Evolutionary conservation across 1,140 invertebrate species (phyloP), one percentile per base, ranked within the genome.

Genomic region (Megathymus violae): DNA sequence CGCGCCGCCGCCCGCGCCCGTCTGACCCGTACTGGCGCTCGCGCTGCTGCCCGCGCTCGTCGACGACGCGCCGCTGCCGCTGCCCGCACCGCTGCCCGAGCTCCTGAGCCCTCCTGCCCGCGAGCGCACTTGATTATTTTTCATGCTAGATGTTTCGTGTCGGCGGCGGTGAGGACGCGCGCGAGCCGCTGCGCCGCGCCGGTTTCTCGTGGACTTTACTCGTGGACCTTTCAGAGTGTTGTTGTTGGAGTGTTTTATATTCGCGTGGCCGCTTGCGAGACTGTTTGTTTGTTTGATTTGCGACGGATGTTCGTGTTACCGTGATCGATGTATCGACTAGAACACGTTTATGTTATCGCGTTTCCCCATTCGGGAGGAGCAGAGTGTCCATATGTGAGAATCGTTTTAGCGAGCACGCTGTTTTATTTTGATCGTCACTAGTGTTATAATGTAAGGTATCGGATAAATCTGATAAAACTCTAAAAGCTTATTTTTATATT

Each of bases 401-500:
- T 80, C 74, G 82, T 82, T 82, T 74, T 82, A 76, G 81, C 70
- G 77, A 82, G 84, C 79, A 80, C 80, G 78, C 80, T 64, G 68
- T 83, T 58, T 58, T 58, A 76, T 82, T 82, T 82, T 88, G 54
- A 46, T 83, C 72, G 75, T 85, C 81, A 82, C 74, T 86, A 86
- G 80, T 87, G 69, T 78, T 80, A 71, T 81, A 78, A 72, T 81
- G 61, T 88, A 88, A 84, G 82, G 76, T 85, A 84, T 85, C 76
- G 83, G 77, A 88, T 86, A 84, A 84, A 75, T 81, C 77, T 87
- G 83, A 85, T 65, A 68, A 84, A 88, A 87, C 77, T 82, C 74
- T 83, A 80, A 89, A 89, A 85, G 86, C 88, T 89, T 91, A 91
- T 91, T 91, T 91, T 91, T 91, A 78, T 91, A 91, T 91, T 89